Conservation (phyloP, 2,888 invertebrate genomes). For the Lissocephala sabroskyi region DNA sequence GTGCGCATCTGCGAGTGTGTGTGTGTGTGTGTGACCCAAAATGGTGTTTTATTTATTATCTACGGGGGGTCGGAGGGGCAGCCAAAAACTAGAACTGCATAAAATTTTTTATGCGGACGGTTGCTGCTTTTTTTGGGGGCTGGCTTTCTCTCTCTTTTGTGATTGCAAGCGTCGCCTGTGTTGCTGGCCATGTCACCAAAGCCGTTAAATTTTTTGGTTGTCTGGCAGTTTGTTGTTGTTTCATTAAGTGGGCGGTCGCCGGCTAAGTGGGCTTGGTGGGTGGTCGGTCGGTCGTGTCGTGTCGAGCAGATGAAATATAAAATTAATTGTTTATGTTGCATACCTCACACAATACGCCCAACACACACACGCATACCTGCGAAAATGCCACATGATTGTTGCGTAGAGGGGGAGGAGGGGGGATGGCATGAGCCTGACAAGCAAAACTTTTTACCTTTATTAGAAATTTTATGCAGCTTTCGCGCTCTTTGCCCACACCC, state of each 20-base stretch:
- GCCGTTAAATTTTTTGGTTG: too few relatives aligned
- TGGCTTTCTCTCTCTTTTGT: too few relatives aligned
- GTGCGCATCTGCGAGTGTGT: not conserved
- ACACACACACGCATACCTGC: not conserved
- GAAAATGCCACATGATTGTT: not conserved
- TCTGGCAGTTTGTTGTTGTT: constrained; percentile 5
- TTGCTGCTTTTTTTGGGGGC: too few relatives aligned
- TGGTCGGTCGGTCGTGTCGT: too few relatives aligned
- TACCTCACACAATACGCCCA: constrained; percentile 2
- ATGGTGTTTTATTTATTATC: constrained; percentile 11
- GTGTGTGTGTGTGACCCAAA: constrained; percentile 1
- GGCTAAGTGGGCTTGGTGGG: not conserved
- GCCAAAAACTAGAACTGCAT: too few relatives aligned
- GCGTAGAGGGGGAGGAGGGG: too few relatives aligned
- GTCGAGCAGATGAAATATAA: not conserved
- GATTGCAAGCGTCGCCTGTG: too few relatives aligned
- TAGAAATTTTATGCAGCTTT: constrained; percentile 7
- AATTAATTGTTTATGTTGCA: constrained; percentile 28
- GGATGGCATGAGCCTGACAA: too few relatives aligned
- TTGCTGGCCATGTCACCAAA: too few relatives aligned
- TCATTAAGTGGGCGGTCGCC: constrained; percentile 3
- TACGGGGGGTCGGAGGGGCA: too few relatives aligned
- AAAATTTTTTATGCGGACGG: too few relatives aligned
- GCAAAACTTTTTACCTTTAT: constrained; percentile 12
- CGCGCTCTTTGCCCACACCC: too few relatives aligned